phyloP scores from a whole-genome alignment of 2,888 invertebrate species.

The Malthinus seriepunctatus region DNA sequence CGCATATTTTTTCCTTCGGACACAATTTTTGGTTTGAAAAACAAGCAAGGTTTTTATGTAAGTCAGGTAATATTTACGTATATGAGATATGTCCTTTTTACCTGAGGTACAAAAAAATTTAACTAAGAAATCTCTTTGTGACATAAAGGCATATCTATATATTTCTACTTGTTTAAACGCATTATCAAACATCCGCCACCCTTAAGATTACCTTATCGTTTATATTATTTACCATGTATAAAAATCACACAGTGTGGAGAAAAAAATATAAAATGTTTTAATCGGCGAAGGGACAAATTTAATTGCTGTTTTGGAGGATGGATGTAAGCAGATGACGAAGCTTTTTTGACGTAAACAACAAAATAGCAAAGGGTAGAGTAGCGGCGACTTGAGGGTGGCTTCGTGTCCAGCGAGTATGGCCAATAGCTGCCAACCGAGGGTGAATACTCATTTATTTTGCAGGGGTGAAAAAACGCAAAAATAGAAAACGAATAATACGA shows the following conservation, averaged over 20 bases:
- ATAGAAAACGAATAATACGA: conserved; percentile 1
- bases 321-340: conserved; percentile 35
- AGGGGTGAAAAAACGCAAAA: conserved; percentile 37
- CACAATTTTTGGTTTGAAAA: conserved; percentile 27
- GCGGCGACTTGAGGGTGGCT: conserved; percentile 41
- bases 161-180: conserved; percentile 29
- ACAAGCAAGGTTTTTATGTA: conserved; percentile 6
- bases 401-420: conserved; percentile 45
- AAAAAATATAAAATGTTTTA: conserved; percentile 51
- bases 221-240: conserved; percentile 47
- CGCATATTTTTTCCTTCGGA: conserved; percentile 29
- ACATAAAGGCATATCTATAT: background rate
- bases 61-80: conserved; percentile 6
- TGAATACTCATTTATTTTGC: conserved; percentile 39
- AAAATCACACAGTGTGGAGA: conserved; percentile 48
- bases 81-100: background rate
- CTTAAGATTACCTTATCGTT: conserved; percentile 35
- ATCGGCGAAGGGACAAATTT: conserved; percentile 43
- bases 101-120: background rate
- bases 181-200: conserved; percentile 41
- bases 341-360: conserved; percentile 41
- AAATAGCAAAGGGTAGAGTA: conserved; percentile 44
- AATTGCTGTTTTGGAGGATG: background rate
- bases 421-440: conserved; percentile 44
- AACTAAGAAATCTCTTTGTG: background rate